Base-by-base conservation (phyloP, 2,888 invertebrate species). In the Luperina nickerlii region DNA sequence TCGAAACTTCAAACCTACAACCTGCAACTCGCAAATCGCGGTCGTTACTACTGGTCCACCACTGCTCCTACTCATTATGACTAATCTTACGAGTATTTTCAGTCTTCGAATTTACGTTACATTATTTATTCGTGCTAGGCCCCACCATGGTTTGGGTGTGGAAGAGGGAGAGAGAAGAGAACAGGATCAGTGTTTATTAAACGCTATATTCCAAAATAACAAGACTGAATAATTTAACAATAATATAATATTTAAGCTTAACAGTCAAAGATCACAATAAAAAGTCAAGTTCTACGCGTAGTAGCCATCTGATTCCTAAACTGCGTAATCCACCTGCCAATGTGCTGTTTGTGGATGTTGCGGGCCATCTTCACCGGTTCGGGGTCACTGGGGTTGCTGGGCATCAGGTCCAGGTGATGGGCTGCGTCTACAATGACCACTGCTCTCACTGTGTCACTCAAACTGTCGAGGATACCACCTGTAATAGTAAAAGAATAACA, bases 391-490 rank as follows among this genome's bases (percentile, higher is more conserved):
- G 96, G 94, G 93, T 98, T 97, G 57, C 97, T 95, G 0, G 97
- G 97, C 94, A 99, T 97, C 85, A 99, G 97, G 94, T 99, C 99
- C 76, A 99, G 96, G 93, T 99, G 99, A 95, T 99, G 99, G 0
- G 99, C 99, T 0, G 98, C 98, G 93, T 98, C 98, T 0, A 98
- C 97, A 84, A 99, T 98, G 54, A 98, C 95, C 27, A 99, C 97
- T 0, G 98, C 97, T 27, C 97, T 93, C 1, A 98, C 97, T 0
- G 97, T 96, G 9, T 97, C 95, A 79, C 98, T 98, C 38, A 98
- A 94, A 82, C 98, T 98, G 90, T 97, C 97, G 54, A 98, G 93
- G 68, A 99, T 98, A 38, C 99, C 99, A 88, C 96, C 96, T 96
- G 89, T 18, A 74, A 84, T 69, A 38, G 27, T 32, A 63, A 18